Evolutionary conservation across 2,797 vertebrate species (phyloP), one percentile per base, ranked within the genome.

Genomic region (Diplodus puntazzo): DNA sequence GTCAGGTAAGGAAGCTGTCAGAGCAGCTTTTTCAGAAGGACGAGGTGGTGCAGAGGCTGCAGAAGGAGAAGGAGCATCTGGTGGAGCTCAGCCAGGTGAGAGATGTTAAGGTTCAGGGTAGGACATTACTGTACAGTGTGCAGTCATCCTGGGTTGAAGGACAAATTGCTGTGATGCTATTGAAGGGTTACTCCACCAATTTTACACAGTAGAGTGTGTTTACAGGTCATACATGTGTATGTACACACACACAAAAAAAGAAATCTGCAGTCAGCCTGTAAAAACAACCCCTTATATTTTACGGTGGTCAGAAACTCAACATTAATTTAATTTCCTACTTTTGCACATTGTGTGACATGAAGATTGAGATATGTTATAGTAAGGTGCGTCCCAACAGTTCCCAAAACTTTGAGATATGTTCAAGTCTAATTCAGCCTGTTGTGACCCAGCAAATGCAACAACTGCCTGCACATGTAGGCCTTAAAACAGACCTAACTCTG

Each of bases 71-170:
- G 58, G 93, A 95, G 5, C 94, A 95, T 82, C 90, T 96, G 84
- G 87, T 92, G 82, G 92, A 95, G 77, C 90, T 95, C 68, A 94
- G 93, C 75, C 93, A 96, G 95, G 95, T 96, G 70, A 87, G 93
- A 13, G 60, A 9, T 25, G 69, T 17, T 5, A 1, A 18, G 54
- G 20, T 4, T 57, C 21, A 13, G 0, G 23, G 4, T 21, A 46
- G 21, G 11, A 1, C 23, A 8, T 25, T 11, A 11, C 58, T 67
- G 21, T 23, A 17, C 25, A 17, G 2, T 9, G 5, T 18, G 54
- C 46, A 68, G 12, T 18, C 10, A 63, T 52, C 3, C 10, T 30
- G 25, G 50, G 6, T 54, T 27, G 34, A 39, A 50, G 12, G 11
- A 11, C 4, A 11, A 39, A 11, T 39, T 39, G 39, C 39, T 39